Base-by-base conservation (phyloP, 2,888 invertebrate genomes). In the Mycalesis mineus region DNA sequence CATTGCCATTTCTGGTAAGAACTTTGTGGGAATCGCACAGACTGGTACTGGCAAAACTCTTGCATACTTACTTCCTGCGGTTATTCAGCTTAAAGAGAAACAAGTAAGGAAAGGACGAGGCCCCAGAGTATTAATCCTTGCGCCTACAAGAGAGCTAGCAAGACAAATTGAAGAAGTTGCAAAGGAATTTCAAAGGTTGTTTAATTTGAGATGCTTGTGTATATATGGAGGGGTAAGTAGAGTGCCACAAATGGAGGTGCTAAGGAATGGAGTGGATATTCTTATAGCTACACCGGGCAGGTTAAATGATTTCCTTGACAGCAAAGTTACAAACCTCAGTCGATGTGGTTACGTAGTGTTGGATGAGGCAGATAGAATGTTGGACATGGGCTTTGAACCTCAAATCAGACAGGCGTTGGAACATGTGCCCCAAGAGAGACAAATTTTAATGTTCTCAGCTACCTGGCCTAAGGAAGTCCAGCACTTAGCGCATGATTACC, bases 341-440 rank as follows among this genome's bases (percentile, higher is more conserved):
- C 91, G 95, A 65, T 94, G 94, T 72, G 95, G 96, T 0, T 97
- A 96, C 82, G 88, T 97, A 57, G 96, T 97, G 0, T 82, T 97
- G 57, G 97, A 97, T 83, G 97, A 97, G 82, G 97, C 97, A 37
- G 97, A 98, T 78, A 92, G 98, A 60, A 98, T 98, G 98, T 87
- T 98, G 71, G 98, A 98, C 77, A 98, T 98, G 98, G 98, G 98
- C 28, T 98, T 98, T 83, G 98, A 98, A 77, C 98, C 98, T 0
- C 98, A 98, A 82, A 97, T 98, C 66, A 91, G 97, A 28, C 96
- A 97, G 83, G 96, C 97, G 67, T 90, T 97, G 56, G 95, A 96
- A 78, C 97, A 97, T 75, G 96, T 98, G 55, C 92, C 97, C 64
- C 95, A 96, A 7, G 97, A 98, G 75, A 91, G 98, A 68, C 98